Evolutionary conservation across 2,888 invertebrate genomes (phyloP), one percentile per base, ranked within the genome.

Genomic region (Philopedon plagiatum): DNA sequence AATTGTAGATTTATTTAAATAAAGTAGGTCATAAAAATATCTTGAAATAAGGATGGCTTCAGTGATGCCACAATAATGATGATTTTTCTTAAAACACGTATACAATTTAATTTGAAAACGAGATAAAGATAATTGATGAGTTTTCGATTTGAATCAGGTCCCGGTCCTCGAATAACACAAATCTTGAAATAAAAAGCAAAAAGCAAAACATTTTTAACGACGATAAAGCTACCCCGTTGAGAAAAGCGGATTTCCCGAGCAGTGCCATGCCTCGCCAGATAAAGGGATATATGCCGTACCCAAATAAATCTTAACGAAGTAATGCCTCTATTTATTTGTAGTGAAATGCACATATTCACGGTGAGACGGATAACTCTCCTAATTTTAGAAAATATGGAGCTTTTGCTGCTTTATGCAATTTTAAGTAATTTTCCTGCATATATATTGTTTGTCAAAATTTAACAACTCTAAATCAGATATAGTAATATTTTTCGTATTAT

Each of bases 301-400:
- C 37, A 65, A 61, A 66, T 71, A 66, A 71, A 71, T 66, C 66
- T 61, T 66, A 66, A 71, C 71, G 62, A 65, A 39, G 65, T 71
- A 71, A 71, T 71, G 60, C 71, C 56, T 34, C 19, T 51, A 49
- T 61, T 46, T 71, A 61, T 66, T 71, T 54, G 66, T 62, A 62
- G 65, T 62, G 56, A 66, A 71, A 62, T 71, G 65, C 56, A 71
- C 51, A 64, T 64, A 70, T 64, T 57, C 39, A 58, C 58, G 32
- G 13, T 51, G 39, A 11, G 34, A 64, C 64, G 13, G 39, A 69
- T 60, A 60, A 44, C 37, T 63, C 13, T 5, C 23, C 39, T 63
- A 39, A 15, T 39, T 39, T n/a, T 15, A 15, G 5, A 15, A 15
- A 39, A n/a, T n/a, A n/a, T n/a, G n/a, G n/a, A n/a, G n/a, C n/a